Conservation (phyloP, 2,797 vertebrate species). For the Acestrorhynchus altus region DNA sequence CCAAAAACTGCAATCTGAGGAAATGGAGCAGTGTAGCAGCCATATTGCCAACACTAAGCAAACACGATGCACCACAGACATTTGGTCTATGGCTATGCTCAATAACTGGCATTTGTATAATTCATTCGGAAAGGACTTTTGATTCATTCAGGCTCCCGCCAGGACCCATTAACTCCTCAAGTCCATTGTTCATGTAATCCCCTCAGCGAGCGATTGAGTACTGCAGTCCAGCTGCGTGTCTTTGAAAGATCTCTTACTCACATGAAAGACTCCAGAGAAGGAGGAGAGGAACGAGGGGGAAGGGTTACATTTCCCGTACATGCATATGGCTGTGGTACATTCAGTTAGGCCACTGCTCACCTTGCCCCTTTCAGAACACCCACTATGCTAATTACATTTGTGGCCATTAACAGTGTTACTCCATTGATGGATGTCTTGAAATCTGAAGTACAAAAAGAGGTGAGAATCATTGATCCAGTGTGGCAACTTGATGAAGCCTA, state of each 20-base stretch:
- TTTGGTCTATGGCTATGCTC: conserved; percentile 28
- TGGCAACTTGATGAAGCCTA: conserved; percentile 58
- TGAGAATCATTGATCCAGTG: conserved; percentile 61
- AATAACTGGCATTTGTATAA: conserved; percentile 43
- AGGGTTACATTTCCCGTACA: conserved; percentile 9
- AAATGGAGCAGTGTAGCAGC: not conserved
- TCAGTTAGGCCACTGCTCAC: conserved; percentile 37
- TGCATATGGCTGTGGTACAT: conserved; percentile 9
- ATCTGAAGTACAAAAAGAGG: conserved; percentile 57
- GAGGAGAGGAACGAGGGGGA: not conserved
- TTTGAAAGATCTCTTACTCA: conserved; percentile 45
- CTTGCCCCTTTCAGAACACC: conserved; percentile 49
- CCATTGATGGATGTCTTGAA: conserved; percentile 57
- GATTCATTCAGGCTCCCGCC: conserved; percentile 37
- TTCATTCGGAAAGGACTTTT: conserved; percentile 38
- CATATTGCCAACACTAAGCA: conserved; percentile 12
- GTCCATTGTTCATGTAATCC: conserved; percentile 26
- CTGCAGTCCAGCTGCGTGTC: conserved; percentile 25
- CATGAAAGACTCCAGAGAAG: conserved; percentile 37
- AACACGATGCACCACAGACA: conserved; percentile 7
- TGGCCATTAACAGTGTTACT: conserved; percentile 50
- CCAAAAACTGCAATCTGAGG: conserved; percentile 16
- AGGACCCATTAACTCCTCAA: conserved; percentile 42
- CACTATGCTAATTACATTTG: conserved; percentile 63
- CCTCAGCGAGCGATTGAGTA: conserved; percentile 35